These are phyloP conservation scores for Zaprionus vittiger DNA, from an alignment of 1,140 invertebrate species.

Conservation along the genomic window DNA sequence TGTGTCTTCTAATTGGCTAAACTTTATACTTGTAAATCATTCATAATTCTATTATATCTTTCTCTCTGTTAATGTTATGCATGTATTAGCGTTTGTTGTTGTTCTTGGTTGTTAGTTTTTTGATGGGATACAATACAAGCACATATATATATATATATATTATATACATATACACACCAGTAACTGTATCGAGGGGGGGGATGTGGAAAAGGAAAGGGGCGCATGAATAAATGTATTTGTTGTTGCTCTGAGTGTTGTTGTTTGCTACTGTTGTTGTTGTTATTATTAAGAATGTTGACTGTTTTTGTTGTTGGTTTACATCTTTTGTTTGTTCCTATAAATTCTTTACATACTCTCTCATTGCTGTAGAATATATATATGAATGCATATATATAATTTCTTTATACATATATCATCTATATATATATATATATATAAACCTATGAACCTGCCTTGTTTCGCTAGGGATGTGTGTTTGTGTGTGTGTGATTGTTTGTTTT, in stretches of 20 bases:
- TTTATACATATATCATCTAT: slow-evolving; percentile 40
- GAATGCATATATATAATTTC: slow-evolving; percentile 36
- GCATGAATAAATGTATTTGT: slow-evolving; percentile 62
- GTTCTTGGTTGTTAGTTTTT: slow-evolving; percentile 50
- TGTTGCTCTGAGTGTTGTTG: slow-evolving; percentile 48
- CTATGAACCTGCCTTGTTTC: slow-evolving; percentile 71
- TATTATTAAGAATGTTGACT: slow-evolving; percentile 47
- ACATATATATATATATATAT: not conserved
- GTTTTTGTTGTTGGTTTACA: slow-evolving; percentile 33
- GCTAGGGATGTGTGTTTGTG: slow-evolving; percentile 55
- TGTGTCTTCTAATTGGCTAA: slow-evolving; percentile 80
- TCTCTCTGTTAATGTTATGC: slow-evolving; percentile 49
- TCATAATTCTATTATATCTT: slow-evolving; percentile 70
- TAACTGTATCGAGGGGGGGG: slow-evolving; percentile 11
- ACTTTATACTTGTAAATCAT: slow-evolving; percentile 74
- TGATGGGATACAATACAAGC: slow-evolving; percentile 23
- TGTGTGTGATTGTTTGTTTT: slow-evolving; percentile 28
- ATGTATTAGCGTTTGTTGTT: slow-evolving; percentile 55
- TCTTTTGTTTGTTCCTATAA: slow-evolving; percentile 14
- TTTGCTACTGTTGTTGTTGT: slow-evolving; percentile 47
- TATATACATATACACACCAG: slow-evolving; percentile 21
- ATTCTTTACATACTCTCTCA: slow-evolving; percentile 65
- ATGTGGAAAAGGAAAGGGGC: slow-evolving; percentile 38
- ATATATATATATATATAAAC: slow-evolving; percentile 52
- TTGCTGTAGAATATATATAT: slow-evolving; percentile 70